Evolutionary conservation across 2,797 vertebrate genomes (phyloP).

Genomic region (Spinibarbus caldwelli): DNA sequence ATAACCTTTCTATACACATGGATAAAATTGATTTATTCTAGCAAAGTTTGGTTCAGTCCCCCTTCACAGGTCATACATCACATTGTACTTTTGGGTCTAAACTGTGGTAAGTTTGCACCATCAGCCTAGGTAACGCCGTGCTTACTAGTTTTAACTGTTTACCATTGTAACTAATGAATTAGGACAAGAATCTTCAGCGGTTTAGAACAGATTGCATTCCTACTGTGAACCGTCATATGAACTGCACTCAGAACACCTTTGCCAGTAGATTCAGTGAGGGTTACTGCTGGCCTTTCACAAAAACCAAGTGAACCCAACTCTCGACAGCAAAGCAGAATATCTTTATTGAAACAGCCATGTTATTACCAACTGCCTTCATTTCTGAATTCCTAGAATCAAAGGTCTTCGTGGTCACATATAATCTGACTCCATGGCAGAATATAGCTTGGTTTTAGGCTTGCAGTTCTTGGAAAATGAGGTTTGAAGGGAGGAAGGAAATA

Average conservation of each 20-base stretch:
- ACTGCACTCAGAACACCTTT: not conserved
- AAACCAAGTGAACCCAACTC: not conserved
- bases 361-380: not conserved
- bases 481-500: constrained; percentile 19
- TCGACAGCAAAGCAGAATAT: not conserved
- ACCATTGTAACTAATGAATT: not conserved
- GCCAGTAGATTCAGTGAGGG: not conserved
- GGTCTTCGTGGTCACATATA: not conserved
- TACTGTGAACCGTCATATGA: not conserved
- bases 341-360: not conserved
- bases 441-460: not conserved
- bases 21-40: no score
- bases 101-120: no score
- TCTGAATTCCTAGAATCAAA: constrained; percentile 18
- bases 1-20: no score
- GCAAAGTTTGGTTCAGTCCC: no score
- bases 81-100: no score
- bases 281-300: not conserved
- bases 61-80: no score
- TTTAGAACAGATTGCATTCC: not conserved
- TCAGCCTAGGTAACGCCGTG: no score
- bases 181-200: no score
- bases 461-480: constrained; percentile 6
- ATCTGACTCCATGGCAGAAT: not conserved
- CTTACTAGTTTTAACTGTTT: not conserved